phyloP scores from a whole-genome alignment of 2,797 vertebrate genomes.

The Poeciliopsis infans region DNA sequence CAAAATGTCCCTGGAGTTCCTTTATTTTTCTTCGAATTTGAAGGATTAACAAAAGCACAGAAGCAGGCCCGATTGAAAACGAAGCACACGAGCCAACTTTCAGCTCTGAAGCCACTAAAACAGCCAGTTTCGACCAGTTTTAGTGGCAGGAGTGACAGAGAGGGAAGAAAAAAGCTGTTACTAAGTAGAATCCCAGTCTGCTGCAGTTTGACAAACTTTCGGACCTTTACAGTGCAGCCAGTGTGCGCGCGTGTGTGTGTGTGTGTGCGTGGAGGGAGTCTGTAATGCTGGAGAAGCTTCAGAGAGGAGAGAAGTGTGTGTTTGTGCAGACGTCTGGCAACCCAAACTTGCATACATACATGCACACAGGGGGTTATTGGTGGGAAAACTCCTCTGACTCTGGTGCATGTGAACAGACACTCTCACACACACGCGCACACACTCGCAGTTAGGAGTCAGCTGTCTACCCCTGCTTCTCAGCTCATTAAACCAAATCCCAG shows the following conservation, averaged over 20 bases:
- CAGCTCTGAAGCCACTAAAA: slow-evolving; percentile 58
- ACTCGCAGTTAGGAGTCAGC: slow-evolving; percentile 72
- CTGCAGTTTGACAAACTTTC: slow-evolving; percentile 66
- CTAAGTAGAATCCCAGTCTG: slow-evolving; percentile 72
- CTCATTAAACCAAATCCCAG: slow-evolving; percentile 81
- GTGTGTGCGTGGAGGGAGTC: slow-evolving; percentile 28
- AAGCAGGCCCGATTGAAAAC: slow-evolving; percentile 35
- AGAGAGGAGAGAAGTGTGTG: slow-evolving; percentile 60
- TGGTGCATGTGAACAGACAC: slow-evolving; percentile 28
- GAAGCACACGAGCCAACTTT: slow-evolving; percentile 55
- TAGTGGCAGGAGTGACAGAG: slow-evolving; percentile 54
- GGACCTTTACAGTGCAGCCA: slow-evolving; percentile 52
- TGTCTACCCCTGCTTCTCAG: slow-evolving; percentile 79
- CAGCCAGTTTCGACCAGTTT: slow-evolving; percentile 63
- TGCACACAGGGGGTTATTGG: slow-evolving; percentile 51
- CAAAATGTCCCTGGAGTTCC: slow-evolving; percentile 27
- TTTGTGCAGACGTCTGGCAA: slow-evolving; percentile 63
- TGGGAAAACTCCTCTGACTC: slow-evolving; percentile 68
- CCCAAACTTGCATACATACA: slow-evolving; percentile 40
- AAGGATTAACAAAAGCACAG: slow-evolving; percentile 28
- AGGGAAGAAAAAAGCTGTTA: slow-evolving; percentile 13
- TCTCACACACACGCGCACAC: slow-evolving; percentile 23
- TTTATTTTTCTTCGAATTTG: slow-evolving; percentile 27
- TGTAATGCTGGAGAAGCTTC: slow-evolving; percentile 67
- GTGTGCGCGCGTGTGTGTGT: slow-evolving; percentile 18